Conservation (phyloP, 2,113 vertebrate species). For the Cavia aperea region DNA sequence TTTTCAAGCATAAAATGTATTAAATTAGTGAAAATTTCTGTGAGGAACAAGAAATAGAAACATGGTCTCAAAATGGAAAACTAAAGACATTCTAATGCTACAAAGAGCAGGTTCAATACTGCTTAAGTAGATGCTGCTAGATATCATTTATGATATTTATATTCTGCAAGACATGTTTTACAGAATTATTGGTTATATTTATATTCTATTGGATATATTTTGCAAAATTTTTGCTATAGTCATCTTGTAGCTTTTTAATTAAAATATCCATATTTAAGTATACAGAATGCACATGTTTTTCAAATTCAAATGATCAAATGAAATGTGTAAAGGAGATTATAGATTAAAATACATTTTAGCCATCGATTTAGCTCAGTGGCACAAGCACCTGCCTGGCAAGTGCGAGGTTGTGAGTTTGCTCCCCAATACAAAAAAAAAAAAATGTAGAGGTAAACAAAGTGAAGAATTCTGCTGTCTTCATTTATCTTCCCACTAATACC, state of each 20-base stretch:
- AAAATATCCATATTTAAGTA: not conserved
- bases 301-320: not conserved
- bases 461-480: not conserved
- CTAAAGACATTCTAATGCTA: not conserved
- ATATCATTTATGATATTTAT: not conserved
- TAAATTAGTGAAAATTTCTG: not conserved
- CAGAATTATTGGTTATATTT: not conserved
- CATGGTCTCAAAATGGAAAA: not conserved
- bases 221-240: not conserved
- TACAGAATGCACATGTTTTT: not conserved
- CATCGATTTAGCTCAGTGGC: too few relatives aligned
- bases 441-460: not conserved
- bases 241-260: not conserved
- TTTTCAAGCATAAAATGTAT: conserved; percentile 7
- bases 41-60: not conserved
- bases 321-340: not conserved
- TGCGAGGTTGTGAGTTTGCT: too few relatives aligned
- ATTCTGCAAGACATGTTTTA: not conserved
- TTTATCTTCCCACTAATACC: not conserved
- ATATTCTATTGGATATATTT: not conserved
- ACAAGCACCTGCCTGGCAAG: too few relatives aligned
- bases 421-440: too few relatives aligned
- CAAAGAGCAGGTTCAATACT: not conserved
- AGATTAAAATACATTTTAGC: not conserved
- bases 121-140: not conserved